Evolutionary conservation across 2,888 invertebrate species (phyloP), one percentile per base, ranked within the genome.

Genomic region (Euzophera pinguis): DNA sequence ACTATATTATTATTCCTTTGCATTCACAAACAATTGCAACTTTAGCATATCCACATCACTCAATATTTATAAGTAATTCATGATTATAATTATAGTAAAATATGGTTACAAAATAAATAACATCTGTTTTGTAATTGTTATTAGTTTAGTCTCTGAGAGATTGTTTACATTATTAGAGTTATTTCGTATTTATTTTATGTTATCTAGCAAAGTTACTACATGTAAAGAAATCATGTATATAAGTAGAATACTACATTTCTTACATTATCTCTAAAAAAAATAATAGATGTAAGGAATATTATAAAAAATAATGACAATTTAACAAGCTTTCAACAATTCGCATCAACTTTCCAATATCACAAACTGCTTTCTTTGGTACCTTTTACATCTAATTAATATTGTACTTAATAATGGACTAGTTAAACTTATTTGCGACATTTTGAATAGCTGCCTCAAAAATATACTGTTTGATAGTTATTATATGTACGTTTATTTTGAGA

Each of bases 341-440:
- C 39, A 63, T 67, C 64, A 60, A 72, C 71, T 68, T 32, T 71
- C 69, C 69, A 75, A 71, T 82, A 83, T 83, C 82, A 82, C 82
- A 81, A 73, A 73, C 57, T 73, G 69, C 67, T 73, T 78, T 61
- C 73, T 78, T 81, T 82, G 80, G 78, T 81, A 73, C 69, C 64
- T 65, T 67, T 75, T 69, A 69, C 61, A 67, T 67, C 59, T 72
- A 67, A 65, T 22, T 22, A 22, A 67, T 69, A 70, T 73, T 71
- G 65, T 69, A 74, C 65, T 65, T 69, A 61, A 57, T 59, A 68
- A 64, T 66, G 64, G 63, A 59, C 72, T 75, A 71, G 71, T 68
- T 61, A 58, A 56, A 56, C 43, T 16, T 29, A 39, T 39, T 16
- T 55, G 52, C 34, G 35, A 39, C 42, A 47, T 47, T 35, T 32